Percentiles rank a stretch among this genome's conserved stretches.
Conservation (phyloP, 2,888 invertebrate species). For the Macropis europaea region DNA sequence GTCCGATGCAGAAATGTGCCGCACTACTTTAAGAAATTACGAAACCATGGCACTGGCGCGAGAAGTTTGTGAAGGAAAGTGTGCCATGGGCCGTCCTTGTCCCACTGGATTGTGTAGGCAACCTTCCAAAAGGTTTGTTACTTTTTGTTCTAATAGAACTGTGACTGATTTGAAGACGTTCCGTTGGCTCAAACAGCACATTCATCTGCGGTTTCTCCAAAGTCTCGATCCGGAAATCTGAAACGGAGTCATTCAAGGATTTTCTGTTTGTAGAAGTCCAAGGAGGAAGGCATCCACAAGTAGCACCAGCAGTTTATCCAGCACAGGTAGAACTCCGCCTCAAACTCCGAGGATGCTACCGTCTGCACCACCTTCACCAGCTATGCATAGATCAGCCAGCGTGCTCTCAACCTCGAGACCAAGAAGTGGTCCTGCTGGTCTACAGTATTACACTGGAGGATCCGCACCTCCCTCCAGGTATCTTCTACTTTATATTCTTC, state of each 20-base stretch:
- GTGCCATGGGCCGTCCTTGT: slow-evolving; percentile 90
- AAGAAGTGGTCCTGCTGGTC: slow-evolving; percentile 89
- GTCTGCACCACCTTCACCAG: slow-evolving; percentile 77
- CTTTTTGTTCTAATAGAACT: neutral
- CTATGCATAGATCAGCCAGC: slow-evolving; percentile 80
- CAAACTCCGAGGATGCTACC: slow-evolving; percentile 77
- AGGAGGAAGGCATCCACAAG: slow-evolving; percentile 77
- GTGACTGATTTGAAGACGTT: neutral
- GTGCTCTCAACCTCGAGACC: slow-evolving; percentile 82
- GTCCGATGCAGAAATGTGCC: slow-evolving; percentile 88
- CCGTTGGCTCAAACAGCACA: neutral
- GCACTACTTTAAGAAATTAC: slow-evolving; percentile 90
- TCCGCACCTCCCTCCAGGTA: slow-evolving; percentile 87
- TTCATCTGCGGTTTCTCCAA: neutral
- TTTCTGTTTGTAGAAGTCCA: slow-evolving; percentile 66
- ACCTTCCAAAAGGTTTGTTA: slow-evolving; percentile 78
- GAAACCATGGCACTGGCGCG: slow-evolving; percentile 89
- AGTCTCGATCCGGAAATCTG: neutral
- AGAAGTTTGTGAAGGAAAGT: slow-evolving; percentile 93
- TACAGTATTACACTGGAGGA: slow-evolving; percentile 88
- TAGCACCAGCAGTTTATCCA: slow-evolving; percentile 77
- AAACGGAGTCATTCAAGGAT: neutral
- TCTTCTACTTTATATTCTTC: too few relatives aligned
- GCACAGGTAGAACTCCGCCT: slow-evolving; percentile 79
- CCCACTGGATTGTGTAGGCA: slow-evolving; percentile 88